phyloP scores from a whole-genome alignment of 2,888 invertebrate species.

The Cephus runcator region DNA sequence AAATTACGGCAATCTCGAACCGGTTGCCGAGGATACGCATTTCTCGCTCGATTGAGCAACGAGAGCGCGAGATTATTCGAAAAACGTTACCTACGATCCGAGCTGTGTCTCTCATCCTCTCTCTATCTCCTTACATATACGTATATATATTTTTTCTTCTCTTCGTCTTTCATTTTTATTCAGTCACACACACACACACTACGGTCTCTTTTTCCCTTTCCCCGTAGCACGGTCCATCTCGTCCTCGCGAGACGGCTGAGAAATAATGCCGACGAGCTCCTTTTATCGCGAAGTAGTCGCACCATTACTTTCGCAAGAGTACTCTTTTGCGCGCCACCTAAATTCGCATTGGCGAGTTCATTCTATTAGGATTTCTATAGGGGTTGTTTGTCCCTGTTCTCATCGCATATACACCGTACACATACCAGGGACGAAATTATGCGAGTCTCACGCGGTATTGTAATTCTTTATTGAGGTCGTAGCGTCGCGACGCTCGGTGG shows the following conservation, averaged over 20 bases:
- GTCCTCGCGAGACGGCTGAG: neutral
- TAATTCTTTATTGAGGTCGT: neutral
- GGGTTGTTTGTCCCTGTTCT: neutral
- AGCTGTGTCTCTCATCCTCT: neutral
- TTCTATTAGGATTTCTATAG: neutral
- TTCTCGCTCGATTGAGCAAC: conserved; percentile 5
- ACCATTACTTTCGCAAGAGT: neutral
- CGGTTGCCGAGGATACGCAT: neutral
- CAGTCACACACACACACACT: neutral
- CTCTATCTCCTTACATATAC: neutral
- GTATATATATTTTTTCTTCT: neutral
- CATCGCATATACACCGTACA: neutral
- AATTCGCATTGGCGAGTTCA: neutral
- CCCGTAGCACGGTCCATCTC: neutral
- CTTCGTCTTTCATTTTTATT: neutral
- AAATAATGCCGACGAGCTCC: neutral
- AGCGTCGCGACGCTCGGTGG: neutral
- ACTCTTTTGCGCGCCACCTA: neutral
- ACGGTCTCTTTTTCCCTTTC: neutral
- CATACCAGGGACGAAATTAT: neutral
- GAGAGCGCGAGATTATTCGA: neutral
- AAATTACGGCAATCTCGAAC: conserved; percentile 4
- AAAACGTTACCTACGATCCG: neutral
- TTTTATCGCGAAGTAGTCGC: neutral
- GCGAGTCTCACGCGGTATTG: neutral